These are phyloP conservation scores for Atherix ibis DNA, from an alignment of 2,888 invertebrate genomes.

Conservation along the genomic window DNA sequence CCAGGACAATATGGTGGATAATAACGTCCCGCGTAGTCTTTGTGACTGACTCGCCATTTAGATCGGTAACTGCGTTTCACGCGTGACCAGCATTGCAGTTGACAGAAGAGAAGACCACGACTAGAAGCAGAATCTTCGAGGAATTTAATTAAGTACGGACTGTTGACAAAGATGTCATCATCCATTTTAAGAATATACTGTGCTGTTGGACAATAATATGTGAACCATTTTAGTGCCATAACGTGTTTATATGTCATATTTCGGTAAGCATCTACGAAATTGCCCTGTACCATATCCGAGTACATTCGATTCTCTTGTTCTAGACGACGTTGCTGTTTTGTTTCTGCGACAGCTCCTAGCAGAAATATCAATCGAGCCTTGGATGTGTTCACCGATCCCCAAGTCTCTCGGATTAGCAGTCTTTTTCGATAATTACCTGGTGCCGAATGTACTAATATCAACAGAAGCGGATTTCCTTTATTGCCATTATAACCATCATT, in stretches of 20 bases:
- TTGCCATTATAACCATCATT: constrained; percentile 19
- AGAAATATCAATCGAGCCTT: constrained; percentile 48
- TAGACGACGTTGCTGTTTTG: constrained; percentile 26
- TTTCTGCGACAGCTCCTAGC: constrained; percentile 39
- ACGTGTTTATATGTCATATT: constrained; percentile 77
- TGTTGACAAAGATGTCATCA: constrained; percentile 62
- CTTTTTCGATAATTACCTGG: constrained; percentile 48
- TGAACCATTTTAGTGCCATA: constrained; percentile 64
- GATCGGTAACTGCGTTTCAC: constrained; percentile 48
- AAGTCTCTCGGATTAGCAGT: constrained; percentile 52
- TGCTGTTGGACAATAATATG: constrained; percentile 50
- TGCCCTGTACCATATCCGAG: constrained; percentile 60
- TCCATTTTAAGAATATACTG: constrained; percentile 57
- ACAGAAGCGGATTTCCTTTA: constrained; percentile 33
- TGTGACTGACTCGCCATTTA: constrained; percentile 60
- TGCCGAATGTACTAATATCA: constrained; percentile 54
- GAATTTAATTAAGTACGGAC: constrained; percentile 42
- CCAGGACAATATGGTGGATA: constrained; percentile 69
- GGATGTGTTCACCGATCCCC: constrained; percentile 41
- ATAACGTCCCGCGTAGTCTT: constrained; percentile 43
- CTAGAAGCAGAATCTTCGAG: constrained; percentile 18
- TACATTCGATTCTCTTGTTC: constrained; percentile 39
- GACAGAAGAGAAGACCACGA: constrained; percentile 47
- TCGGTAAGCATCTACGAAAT: constrained; percentile 57
- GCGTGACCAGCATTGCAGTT: constrained; percentile 33